phyloP scores from a whole-genome alignment of 2,113 vertebrate species.

The Gorsachius goisagi region DNA sequence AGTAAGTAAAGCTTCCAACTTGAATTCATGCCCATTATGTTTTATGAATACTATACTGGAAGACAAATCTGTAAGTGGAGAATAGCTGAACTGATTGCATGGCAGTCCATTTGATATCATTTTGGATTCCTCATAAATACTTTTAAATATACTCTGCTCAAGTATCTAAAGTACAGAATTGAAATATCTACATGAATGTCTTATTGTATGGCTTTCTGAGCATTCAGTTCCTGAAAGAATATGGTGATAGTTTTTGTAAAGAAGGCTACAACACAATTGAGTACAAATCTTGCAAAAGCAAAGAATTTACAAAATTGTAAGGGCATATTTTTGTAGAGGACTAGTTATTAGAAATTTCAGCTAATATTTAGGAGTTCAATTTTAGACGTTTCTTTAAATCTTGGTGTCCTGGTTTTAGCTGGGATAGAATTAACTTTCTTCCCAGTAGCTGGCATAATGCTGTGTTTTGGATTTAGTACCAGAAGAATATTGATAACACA shows the following conservation, averaged over 20 bases:
- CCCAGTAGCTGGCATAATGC: too few relatives aligned
- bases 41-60: not conserved
- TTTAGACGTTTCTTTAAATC: not conserved
- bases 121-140: not conserved
- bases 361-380: not conserved
- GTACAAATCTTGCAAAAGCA: not conserved
- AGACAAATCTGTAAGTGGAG: not conserved
- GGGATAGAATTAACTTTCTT: too few relatives aligned
- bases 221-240: not conserved
- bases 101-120: not conserved
- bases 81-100: not conserved
- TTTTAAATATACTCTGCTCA: not conserved
- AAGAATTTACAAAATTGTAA: not conserved
- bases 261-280: not conserved
- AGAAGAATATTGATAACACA: too few relatives aligned
- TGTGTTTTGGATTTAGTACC: too few relatives aligned
- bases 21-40: rapidly evolving
- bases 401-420: too few relatives aligned
- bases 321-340: not conserved
- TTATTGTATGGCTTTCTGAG: not conserved
- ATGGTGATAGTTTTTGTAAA: not conserved
- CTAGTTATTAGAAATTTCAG: not conserved
- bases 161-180: not conserved
- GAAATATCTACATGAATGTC: not conserved
- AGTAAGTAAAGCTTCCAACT: not conserved